A percentile compares a stretch with the other conserved stretches of the same genome.
Evolutionary conservation across 2,888 invertebrate genomes (phyloP).

Genomic region (Tryphoninae sp.): DNA sequence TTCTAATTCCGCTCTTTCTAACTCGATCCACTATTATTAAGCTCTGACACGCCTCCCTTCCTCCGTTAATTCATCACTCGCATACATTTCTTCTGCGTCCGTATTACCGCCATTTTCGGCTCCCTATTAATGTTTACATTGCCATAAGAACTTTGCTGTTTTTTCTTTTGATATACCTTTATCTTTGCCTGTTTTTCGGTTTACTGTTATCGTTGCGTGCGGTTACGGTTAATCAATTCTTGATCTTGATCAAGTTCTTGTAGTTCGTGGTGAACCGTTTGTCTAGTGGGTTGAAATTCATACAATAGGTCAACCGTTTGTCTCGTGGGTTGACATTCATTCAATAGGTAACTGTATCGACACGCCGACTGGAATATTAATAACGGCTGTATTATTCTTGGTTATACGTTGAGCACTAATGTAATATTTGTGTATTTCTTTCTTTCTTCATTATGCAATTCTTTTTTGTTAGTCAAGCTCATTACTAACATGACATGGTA

Average conservation of each 20-base stretch:
- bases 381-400: constrained; percentile 24
- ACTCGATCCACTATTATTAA: not conserved
- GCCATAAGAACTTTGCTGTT: not conserved
- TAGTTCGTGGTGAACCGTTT: not conserved
- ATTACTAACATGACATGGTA: too few relatives aligned
- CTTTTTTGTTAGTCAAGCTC: too few relatives aligned
- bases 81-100: not conserved
- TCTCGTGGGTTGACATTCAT: too few relatives aligned
- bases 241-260: not conserved
- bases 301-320: not conserved
- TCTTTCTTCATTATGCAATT: too few relatives aligned
- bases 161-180: not conserved
- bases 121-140: not conserved
- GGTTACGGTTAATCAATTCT: not conserved
- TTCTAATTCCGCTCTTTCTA: not conserved
- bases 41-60: not conserved
- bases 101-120: not conserved
- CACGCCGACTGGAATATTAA: not conserved
- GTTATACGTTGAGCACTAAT: not conserved
- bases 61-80: not conserved
- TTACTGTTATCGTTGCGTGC: not conserved
- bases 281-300: not conserved
- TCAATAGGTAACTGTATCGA: not conserved
- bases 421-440: not conserved
- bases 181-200: not conserved